phyloP scores from a whole-genome alignment of 1,140 invertebrate genomes.

The Aporrectodea caliginosa region DNA sequence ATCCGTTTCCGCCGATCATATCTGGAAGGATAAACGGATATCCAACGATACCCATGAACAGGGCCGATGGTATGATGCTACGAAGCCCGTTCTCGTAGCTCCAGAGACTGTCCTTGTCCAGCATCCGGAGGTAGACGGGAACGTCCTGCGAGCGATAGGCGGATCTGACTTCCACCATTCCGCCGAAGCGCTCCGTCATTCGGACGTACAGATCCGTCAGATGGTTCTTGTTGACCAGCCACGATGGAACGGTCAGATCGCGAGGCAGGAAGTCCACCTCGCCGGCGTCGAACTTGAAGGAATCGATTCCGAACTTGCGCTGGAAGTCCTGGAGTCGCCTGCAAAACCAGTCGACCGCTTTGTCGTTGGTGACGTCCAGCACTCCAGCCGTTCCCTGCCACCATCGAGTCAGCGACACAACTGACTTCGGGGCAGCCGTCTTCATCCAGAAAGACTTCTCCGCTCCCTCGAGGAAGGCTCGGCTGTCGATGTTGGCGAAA shows the following conservation, averaged over 20 bases:
- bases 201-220: slow-evolving; percentile 60
- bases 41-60: slow-evolving; percentile 78
- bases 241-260: slow-evolving; percentile 59
- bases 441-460: slow-evolving; percentile 12
- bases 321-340: slow-evolving; percentile 61
- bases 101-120: slow-evolving; percentile 82
- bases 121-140: slow-evolving; percentile 79
- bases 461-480: slow-evolving; percentile 54
- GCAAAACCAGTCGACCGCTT: slow-evolving; percentile 67
- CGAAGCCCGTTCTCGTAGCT: slow-evolving; percentile 75
- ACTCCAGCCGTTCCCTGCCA: slow-evolving; percentile 42
- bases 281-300: slow-evolving; percentile 86
- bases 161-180: slow-evolving; percentile 69
- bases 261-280: slow-evolving; percentile 77
- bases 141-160: slow-evolving; percentile 73
- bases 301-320: slow-evolving; percentile 66
- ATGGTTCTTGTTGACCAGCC: not conserved
- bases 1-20: slow-evolving; percentile 85
- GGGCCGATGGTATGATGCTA: slow-evolving; percentile 72
- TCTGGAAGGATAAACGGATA: slow-evolving; percentile 82
- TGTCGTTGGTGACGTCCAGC: slow-evolving; percentile 64
- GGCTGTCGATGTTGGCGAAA: slow-evolving; percentile 74
- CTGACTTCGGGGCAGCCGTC: not conserved
- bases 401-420: slow-evolving; percentile 19
- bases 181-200: slow-evolving; percentile 37